Conservation (phyloP, 2,113 vertebrate genomes). For the Lepisosteus osseus region DNA sequence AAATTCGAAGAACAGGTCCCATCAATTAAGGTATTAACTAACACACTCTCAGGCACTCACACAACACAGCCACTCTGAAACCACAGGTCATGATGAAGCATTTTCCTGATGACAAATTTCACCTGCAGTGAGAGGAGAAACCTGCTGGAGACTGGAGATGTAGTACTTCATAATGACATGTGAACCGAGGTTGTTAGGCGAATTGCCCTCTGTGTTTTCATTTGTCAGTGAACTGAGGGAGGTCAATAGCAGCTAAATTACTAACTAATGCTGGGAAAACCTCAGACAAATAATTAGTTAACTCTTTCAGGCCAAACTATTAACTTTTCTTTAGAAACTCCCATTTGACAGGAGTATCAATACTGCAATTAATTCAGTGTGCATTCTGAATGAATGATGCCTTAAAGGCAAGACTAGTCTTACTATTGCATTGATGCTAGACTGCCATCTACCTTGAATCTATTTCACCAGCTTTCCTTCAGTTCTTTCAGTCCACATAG, state of each 20-base stretch:
- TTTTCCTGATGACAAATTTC: slow-evolving; percentile 49
- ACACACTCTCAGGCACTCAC: no score
- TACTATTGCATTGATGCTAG: slow-evolving; percentile 21
- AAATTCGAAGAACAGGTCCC: no score
- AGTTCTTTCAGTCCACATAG: no score
- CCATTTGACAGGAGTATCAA: slow-evolving; percentile 30
- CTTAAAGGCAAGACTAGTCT: slow-evolving; percentile 28
- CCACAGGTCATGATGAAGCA: slow-evolving; percentile 48
- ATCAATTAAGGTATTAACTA: no score
- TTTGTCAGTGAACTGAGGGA: slow-evolving; percentile 39
- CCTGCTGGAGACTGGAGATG: slow-evolving; percentile 27
- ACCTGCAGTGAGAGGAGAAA: slow-evolving; percentile 49
- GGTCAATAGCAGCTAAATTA: slow-evolving; percentile 48
- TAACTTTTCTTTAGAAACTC: slow-evolving; percentile 37
- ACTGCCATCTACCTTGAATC: not conserved
- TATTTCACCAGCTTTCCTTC: no score
- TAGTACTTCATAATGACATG: slow-evolving; percentile 2
- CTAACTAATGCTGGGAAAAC: slow-evolving; percentile 42
- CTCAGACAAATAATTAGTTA: slow-evolving; percentile 45
- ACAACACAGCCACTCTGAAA: not conserved
- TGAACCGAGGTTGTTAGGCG: slow-evolving; percentile 37
- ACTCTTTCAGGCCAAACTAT: slow-evolving; percentile 35
- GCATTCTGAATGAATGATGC: slow-evolving; percentile 28
- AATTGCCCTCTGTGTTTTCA: slow-evolving; percentile 38
- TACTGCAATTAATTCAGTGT: slow-evolving; percentile 44